Percentiles rank a stretch among this genome's conserved stretches.
phyloP scores from a whole-genome alignment of 1,140 invertebrate genomes.

The Drosophila parabipectinata region DNA sequence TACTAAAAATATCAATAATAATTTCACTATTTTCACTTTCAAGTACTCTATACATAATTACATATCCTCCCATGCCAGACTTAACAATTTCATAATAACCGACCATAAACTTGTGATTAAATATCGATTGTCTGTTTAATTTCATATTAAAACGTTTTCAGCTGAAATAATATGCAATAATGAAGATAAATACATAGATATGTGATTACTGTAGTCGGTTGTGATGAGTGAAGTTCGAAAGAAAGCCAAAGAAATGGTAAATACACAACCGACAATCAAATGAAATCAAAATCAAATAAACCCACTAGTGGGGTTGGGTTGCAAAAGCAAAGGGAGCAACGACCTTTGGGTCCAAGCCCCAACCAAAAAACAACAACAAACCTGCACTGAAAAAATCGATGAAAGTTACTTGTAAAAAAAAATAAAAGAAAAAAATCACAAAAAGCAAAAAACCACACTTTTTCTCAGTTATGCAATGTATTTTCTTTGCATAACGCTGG shows the following conservation, averaged over 20 bases:
- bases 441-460: too few species aligned
- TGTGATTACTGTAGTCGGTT: constrained; percentile 40
- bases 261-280: constrained; percentile 26
- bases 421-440: constrained; percentile 8
- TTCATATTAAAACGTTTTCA: constrained; percentile 50
- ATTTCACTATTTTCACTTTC: constrained; percentile 29
- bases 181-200: constrained; percentile 35
- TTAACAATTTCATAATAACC: constrained; percentile 53
- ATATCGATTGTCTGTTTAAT: constrained; percentile 61
- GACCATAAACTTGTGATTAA: constrained; percentile 62
- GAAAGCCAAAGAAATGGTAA: constrained; percentile 54
- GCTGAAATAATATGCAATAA: constrained; percentile 62
- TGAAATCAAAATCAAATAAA: constrained; percentile 42
- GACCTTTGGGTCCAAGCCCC: constrained; percentile 26
- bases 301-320: constrained; percentile 7
- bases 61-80: background rate
- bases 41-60: constrained; percentile 6
- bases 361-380: constrained; percentile 19
- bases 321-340: constrained; percentile 31
- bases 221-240: constrained; percentile 44
- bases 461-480: constrained; percentile 37
- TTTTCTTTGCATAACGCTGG: constrained; percentile 1
- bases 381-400: constrained; percentile 54
- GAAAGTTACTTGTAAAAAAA: constrained; percentile 33
- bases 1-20: background rate